Conservation (phyloP, 2,113 vertebrate genomes). For the Toxotes chatareus region DNA sequence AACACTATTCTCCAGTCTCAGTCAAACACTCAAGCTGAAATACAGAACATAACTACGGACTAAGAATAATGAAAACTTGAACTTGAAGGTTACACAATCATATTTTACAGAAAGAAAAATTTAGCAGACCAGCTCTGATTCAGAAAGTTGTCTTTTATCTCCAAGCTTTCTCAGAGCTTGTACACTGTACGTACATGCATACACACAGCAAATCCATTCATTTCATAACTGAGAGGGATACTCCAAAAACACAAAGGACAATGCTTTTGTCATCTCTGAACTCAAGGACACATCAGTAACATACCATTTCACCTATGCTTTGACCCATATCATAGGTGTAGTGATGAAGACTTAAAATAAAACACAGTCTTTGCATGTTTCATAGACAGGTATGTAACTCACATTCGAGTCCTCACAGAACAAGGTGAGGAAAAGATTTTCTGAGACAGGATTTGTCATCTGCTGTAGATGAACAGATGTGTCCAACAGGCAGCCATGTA, state of each 20-base stretch:
- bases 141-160: not conserved
- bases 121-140: not conserved
- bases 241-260: not conserved
- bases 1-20: not conserved
- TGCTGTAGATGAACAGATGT: slow-evolving; percentile 44
- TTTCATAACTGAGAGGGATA: not conserved
- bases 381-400: not conserved
- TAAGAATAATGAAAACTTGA: not conserved
- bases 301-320: not conserved
- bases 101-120: not conserved
- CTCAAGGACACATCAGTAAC: slow-evolving; percentile 87
- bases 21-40: not conserved
- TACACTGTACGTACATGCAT: not conserved
- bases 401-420: slow-evolving; percentile 2
- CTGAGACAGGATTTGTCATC: slow-evolving; percentile 24
- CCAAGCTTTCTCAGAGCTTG: not conserved
- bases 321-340: not conserved
- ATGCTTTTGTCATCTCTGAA: slow-evolving; percentile 63
- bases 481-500: slow-evolving; percentile 46
- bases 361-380: not conserved
- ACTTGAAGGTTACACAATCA: not conserved
- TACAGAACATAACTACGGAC: not conserved
- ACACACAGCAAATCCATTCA: not conserved
- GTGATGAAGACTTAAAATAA: not conserved
- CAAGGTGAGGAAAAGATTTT: not conserved